phyloP scores from a whole-genome alignment of 1,140 invertebrate species.

The Paralvinella palmiformis region DNA sequence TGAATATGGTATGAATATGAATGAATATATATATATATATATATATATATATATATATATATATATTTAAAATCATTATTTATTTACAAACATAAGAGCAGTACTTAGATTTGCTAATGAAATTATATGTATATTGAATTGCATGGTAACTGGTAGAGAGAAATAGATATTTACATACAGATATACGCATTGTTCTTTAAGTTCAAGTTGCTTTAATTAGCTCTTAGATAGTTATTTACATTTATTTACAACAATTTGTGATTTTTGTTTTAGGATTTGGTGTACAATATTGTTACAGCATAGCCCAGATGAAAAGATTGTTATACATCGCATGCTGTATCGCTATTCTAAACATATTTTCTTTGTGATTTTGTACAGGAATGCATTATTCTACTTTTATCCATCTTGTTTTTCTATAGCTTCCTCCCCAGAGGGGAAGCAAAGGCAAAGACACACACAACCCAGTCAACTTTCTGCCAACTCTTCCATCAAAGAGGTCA shows the following conservation, averaged over 20 bases:
- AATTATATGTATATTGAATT: no score
- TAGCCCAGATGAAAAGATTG: neutral
- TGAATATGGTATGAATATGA: no score
- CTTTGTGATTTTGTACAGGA: neutral
- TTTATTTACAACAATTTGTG: neutral
- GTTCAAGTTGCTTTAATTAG: no score
- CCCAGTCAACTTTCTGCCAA: conserved; percentile 45
- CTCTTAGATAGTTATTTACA: no score
- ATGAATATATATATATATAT: no score
- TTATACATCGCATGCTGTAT: neutral
- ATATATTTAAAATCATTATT: no score
- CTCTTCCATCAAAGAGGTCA: conserved; percentile 41
- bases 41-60: no score
- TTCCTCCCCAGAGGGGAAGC: conserved; percentile 22
- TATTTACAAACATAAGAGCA: no score
- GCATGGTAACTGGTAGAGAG: no score
- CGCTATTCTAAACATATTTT: neutral
- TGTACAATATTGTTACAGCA: neutral
- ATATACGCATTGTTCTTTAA: no score
- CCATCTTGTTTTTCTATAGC: neutral
- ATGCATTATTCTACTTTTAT: neutral
- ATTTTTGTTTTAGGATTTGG: neutral
- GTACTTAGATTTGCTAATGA: no score
- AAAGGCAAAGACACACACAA: conserved; percentile 47
- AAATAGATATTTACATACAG: no score